Percentiles rank a stretch among this genome's conserved stretches.
These are phyloP conservation scores for Balaeniceps rex DNA, from an alignment of 2,113 vertebrate genomes.

Conservation along the genomic window DNA sequence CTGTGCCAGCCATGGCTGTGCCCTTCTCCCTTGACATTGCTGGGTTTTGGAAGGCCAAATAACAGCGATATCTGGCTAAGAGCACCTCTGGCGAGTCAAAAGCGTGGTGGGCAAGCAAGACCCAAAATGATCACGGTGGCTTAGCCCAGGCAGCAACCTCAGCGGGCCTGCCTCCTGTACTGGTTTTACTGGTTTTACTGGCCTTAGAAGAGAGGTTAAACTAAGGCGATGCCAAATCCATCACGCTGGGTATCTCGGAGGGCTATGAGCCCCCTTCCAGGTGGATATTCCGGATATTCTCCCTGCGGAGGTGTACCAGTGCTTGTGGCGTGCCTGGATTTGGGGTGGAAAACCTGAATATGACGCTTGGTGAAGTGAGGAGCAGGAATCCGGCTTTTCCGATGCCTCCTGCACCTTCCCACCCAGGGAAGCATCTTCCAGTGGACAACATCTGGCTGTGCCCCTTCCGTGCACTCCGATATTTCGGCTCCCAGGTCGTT, in stretches of 20 bases:
- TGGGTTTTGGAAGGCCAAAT: neutral
- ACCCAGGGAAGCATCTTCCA: neutral
- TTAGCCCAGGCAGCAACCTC: neutral
- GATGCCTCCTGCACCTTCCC: neutral
- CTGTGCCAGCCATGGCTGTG: neutral
- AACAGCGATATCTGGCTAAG: neutral
- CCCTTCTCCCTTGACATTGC: too few relatives aligned
- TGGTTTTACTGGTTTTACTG: neutral
- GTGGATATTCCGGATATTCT: neutral
- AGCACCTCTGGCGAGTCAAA: neutral
- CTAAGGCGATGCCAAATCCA: too few relatives aligned
- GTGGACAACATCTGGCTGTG: neutral
- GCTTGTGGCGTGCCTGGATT: neutral
- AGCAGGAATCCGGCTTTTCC: neutral
- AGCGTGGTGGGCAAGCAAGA: accelerated
- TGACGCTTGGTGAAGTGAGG: too few relatives aligned
- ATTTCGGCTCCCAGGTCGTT: neutral
- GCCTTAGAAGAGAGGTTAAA: neutral
- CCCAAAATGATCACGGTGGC: neutral
- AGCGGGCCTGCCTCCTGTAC: neutral
- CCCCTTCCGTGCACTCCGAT: accelerated
- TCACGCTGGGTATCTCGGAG: accelerated
- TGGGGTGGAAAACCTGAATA: neutral
- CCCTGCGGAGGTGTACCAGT: too few relatives aligned
- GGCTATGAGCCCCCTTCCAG: neutral